Base-by-base conservation (phyloP, 2,888 invertebrate genomes). In the Cartodere bifasciata region DNA sequence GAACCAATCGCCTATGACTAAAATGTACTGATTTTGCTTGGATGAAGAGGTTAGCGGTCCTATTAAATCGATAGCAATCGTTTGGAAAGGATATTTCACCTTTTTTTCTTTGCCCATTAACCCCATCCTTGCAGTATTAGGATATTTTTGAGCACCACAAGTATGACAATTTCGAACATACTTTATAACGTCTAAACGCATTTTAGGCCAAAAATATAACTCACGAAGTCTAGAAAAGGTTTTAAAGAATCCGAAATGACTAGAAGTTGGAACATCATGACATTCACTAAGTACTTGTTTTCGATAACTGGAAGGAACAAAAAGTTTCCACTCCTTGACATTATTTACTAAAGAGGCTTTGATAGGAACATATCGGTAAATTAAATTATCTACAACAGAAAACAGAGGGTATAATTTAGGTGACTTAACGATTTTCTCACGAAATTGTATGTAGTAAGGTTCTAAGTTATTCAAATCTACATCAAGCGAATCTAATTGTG, bases 171-270 rank as follows among this genome's bases (percentile, higher is more conserved):
- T 4, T 13, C 11, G 10, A 4, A 46, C 28, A 29, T 16, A 32
- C n/a, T 32, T 32, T 7, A 21, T n/a, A 3, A 32, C 14, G 28
- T 32, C 14, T 3, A n/a, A 14, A n/a, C 28, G 21, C 32, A 32
- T 32, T 12, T 28, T 11, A n/a, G 32, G 32, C 32, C 28, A 32
- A 20, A 28, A 32, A 29, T 32, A 32, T 10, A 12, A 21, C 22
- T 32, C 32, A 13, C 21, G 16, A 14, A 29, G 13, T 11, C 32
- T 26, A 12, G 14, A 10, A 20, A 29, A 13, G 15, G 17, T 32
- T 13, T 32, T 32, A 16, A 17, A 21, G 22, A 20, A 32, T 21
- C 28, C 32, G 13, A 32, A 32, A 29, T 32, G 32, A 42, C 23
- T 23, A 29, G 13, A 21, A 21, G 13, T 16, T 14, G 31, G 9